A percentile compares a stretch with the other conserved stretches of the same genome.
These are phyloP conservation scores for Neopelma chrysocephalum DNA, from an alignment of 2,797 vertebrate genomes.

Conservation along the genomic window DNA sequence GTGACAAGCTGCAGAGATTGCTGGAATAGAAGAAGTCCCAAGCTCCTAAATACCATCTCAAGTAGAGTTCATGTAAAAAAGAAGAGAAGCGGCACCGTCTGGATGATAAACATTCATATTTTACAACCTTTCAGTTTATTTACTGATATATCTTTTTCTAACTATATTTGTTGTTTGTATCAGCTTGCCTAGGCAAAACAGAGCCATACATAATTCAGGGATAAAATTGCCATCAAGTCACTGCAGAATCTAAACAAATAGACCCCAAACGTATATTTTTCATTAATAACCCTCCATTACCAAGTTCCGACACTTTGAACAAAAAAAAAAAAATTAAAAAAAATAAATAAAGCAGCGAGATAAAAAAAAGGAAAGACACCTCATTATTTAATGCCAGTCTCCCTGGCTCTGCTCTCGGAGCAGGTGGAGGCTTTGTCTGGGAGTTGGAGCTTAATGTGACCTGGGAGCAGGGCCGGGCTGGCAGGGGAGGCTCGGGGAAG, in stretches of 20 bases:
- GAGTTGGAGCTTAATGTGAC: not conserved
- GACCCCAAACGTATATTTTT: conserved; percentile 47
- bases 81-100: conserved; percentile 3
- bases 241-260: conserved; percentile 29
- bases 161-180: conserved; percentile 62
- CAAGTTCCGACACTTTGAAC: not conserved
- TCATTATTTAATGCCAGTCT: not conserved
- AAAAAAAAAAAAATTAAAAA: conserved; percentile 45
- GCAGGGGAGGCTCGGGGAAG: not conserved
- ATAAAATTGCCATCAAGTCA: conserved; percentile 54
- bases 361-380: not conserved
- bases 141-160: conserved; percentile 57
- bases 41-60: conserved; percentile 18
- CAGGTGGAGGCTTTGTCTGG: not conserved
- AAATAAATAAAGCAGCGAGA: conserved; percentile 18
- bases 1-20: conserved; percentile 62
- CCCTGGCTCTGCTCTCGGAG: not conserved
- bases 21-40: conserved; percentile 27
- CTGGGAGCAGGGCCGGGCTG: not conserved
- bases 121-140: conserved; percentile 64
- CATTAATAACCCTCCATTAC: conserved; percentile 46
- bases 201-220: conserved; percentile 67
- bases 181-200: conserved; percentile 65
- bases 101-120: conserved; percentile 44
- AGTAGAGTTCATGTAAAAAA: conserved; percentile 42